Base-by-base conservation (phyloP, 1,140 invertebrate genomes). In the Drosophila cardini region DNA sequence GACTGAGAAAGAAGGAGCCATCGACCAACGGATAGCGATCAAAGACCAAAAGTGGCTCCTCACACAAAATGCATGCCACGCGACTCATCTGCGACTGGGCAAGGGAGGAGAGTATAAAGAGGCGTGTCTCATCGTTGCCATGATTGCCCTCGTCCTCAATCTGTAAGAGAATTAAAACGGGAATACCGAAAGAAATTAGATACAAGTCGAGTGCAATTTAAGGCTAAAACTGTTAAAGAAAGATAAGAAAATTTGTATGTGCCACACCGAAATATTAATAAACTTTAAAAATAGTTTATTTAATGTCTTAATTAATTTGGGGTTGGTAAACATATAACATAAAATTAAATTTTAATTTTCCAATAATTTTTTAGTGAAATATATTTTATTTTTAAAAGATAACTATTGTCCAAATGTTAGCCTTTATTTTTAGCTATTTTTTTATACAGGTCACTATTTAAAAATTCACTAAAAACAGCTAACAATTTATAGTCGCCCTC, bases 101-200 rank as follows among this genome's bases (percentile, higher is more conserved):
- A 86, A 98, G 93, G 11, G 96, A 98, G 26, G 97, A 97, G 84
- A 98, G 93, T 79, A 98, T 97, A 93, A 98, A 98, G 91, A 96
- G 96, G 81, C 97, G 94, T 16, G 97, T 99, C 81, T 99, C 98
- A 91, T 99, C 98, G 93, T 99, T 99, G 76, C 98, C 98, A 92
- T 98, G 97, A 92, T 98, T 98, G 50, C 97, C 97, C 90, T 99
- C 98, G 92, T 99, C 98, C 93, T 99, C 98, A 94, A 99, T 98
- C 96, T 98, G 75, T 2, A 90, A 91, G 5, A 15, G 15, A 32
- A 55, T 1, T 43, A n/a, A 64, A 43, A 65, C 21, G 21, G 1
- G 42, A 65, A 74, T 16, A 61, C 50, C 42, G 36, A 9, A 32
- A 53, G 45, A 68, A 46, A 56, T 79, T 57, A 46, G 53, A 57